Base-by-base conservation (phyloP, 2,113 vertebrate species). In the Cyphomyrus discorhynchus region DNA sequence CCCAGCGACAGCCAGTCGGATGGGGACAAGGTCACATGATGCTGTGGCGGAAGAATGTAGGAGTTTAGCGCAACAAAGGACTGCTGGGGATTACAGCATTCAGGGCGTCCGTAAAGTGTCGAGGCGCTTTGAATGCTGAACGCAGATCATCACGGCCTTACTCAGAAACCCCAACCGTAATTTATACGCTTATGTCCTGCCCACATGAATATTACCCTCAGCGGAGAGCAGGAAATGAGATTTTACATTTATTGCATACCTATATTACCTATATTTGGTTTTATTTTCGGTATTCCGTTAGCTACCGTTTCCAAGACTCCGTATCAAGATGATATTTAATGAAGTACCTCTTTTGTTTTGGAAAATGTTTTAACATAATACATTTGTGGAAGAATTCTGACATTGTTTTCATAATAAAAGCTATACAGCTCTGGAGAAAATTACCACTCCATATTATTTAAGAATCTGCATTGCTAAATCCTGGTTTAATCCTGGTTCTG, bases 151-250 rank as follows among this genome's bases (percentile, higher is more conserved):
- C 24, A 6, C 8, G 10, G 45, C n/a, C 82, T 31, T 56, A 52
- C 50, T 84, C 24, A 56, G 27, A 58, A n/a, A 58, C 66, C 39
- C 27, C 85, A 74, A 53, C 88, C 49, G 62, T 49, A 35, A 89
- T 87, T 82, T 87, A 86, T 86, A 10, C 39, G 62, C 42, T 77
- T 50, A 91, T 82, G 62, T 45, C 70, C 50, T 35, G 19, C 88
- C 82, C 42, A 82, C 39, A 11, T 49, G 24, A 89, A 88, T 50
- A n/a, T n/a, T 45, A n/a, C 19, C 46, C 5, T 2, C 19, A 17
- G 52, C 8, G 80, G 52, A 84, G 31, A 45, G 19, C 0, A 6
- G 31, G 47, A 89, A 89, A 89, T 52, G 46, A 47, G 8, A 52
- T 49, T 77, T 19, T 45, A 89, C 21, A 90, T 89, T 87, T 80